Evolutionary conservation across 2,888 invertebrate species (phyloP).

Genomic region (Euzophera pinguis): DNA sequence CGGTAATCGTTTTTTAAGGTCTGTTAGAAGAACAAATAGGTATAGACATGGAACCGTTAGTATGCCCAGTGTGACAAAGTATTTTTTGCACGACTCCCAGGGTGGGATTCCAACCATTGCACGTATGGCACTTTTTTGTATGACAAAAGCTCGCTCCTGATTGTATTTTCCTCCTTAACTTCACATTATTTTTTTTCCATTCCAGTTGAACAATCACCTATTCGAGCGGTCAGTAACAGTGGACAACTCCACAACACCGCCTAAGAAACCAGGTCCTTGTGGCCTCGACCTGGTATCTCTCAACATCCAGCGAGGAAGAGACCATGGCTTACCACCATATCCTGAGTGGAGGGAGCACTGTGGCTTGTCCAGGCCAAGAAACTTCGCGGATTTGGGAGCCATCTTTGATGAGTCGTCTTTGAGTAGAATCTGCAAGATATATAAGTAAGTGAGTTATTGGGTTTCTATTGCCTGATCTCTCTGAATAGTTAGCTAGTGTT

Average conservation of each 20-base stretch:
- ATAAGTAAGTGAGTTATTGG: slow-evolving; percentile 68
- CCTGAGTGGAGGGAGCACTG: slow-evolving; percentile 88
- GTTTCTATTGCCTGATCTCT: too few relatives aligned
- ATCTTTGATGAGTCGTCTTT: slow-evolving; percentile 84
- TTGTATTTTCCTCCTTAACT: too few relatives aligned
- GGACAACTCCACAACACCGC: slow-evolving; percentile 31
- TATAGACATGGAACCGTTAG: too few relatives aligned
- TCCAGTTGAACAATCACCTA: slow-evolving; percentile 83
- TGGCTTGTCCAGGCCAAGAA: slow-evolving; percentile 80
- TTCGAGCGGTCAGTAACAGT: slow-evolving; percentile 78
- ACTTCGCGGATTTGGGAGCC: slow-evolving; percentile 82
- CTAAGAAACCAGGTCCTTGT: slow-evolving; percentile 58
- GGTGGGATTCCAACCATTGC: too few relatives aligned
- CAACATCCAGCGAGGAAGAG: slow-evolving; percentile 93
- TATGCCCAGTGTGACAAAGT: too few relatives aligned
- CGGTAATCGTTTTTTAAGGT: too few relatives aligned
- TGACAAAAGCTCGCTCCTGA: too few relatives aligned
- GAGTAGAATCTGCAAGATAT: slow-evolving; percentile 81
- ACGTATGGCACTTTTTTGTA: too few relatives aligned
- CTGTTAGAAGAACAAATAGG: too few relatives aligned
- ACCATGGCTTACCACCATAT: slow-evolving; percentile 92
- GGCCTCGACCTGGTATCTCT: slow-evolving; percentile 92
- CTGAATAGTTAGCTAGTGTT: too few relatives aligned
- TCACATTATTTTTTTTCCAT: slow-evolving; percentile 4
- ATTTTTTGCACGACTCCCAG: too few relatives aligned